These are phyloP conservation scores for Paradoxurus hermaphroditus DNA, from an alignment of 2,113 vertebrate genomes.

Conservation along the genomic window DNA sequence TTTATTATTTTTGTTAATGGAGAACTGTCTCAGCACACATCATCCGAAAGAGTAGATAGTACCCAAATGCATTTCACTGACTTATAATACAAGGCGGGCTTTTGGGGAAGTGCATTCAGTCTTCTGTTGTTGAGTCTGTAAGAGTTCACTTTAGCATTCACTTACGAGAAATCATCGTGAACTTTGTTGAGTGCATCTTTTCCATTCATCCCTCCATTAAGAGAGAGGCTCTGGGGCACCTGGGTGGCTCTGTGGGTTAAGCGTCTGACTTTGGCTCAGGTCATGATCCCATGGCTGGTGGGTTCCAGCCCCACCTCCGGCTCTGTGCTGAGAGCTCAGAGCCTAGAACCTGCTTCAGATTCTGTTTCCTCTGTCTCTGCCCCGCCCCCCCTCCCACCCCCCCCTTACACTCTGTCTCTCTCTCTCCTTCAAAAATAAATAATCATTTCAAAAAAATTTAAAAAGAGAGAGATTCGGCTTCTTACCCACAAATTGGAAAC, in stretches of 20 bases:
- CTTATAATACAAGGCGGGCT: background rate
- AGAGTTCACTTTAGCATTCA: constrained; percentile 50
- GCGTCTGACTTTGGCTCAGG: too few species aligned
- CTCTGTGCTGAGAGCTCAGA: too few species aligned
- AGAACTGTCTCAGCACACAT: background rate
- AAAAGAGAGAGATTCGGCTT: background rate
- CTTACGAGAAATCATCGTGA: constrained; percentile 39
- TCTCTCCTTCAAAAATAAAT: too few species aligned
- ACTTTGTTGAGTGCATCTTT: constrained; percentile 20
- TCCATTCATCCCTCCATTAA: constrained; percentile 31
- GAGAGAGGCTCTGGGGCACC: background rate
- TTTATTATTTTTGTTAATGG: constrained; percentile 11
- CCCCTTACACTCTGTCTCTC: too few species aligned
- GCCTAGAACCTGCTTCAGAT: too few species aligned
- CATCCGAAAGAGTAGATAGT: background rate
- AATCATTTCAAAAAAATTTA: too few species aligned
- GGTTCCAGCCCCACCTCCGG: too few species aligned
- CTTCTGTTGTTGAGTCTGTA: background rate
- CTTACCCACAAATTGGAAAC: constrained; percentile 33
- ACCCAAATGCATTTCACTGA: constrained; percentile 2
- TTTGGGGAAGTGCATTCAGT: background rate
- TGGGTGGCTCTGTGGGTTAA: too few species aligned
- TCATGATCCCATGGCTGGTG: too few species aligned
- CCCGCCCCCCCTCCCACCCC: too few species aligned
- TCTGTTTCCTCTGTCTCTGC: too few species aligned